These are phyloP conservation scores for Lindbergichthys nudifrons DNA, from an alignment of 2,797 vertebrate genomes.

Conservation along the genomic window DNA sequence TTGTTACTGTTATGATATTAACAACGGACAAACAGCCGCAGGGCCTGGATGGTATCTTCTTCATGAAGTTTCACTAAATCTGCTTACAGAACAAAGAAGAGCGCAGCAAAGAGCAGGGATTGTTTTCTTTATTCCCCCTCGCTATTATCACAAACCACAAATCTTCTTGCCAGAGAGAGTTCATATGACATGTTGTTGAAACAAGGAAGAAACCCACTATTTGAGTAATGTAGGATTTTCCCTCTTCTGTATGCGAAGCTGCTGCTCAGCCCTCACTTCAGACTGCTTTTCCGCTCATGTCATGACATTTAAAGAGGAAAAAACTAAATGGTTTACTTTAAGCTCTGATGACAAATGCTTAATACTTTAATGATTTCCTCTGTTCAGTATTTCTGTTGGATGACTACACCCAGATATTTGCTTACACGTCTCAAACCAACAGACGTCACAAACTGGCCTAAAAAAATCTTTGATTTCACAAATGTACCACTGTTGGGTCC, in stretches of 20 bases:
- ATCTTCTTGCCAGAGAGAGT: slow-evolving; percentile 38
- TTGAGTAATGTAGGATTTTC: slow-evolving; percentile 75
- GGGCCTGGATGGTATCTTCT: slow-evolving; percentile 21
- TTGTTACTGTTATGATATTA: slow-evolving; percentile 8
- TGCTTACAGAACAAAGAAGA: slow-evolving; percentile 54
- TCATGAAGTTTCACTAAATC: slow-evolving; percentile 39
- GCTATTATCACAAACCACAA: slow-evolving; percentile 63
- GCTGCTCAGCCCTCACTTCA: slow-evolving; percentile 27
- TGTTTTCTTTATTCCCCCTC: slow-evolving; percentile 30
- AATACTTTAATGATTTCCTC: slow-evolving; percentile 68
- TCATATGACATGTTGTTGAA: slow-evolving; percentile 60
- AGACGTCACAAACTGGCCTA: slow-evolving; percentile 82
- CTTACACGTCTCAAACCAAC: slow-evolving; percentile 85
- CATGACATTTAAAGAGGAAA: slow-evolving; percentile 65
- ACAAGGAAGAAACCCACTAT: slow-evolving; percentile 67
- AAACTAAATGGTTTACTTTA: slow-evolving; percentile 41
- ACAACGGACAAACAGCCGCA: slow-evolving; percentile 10
- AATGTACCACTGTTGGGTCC: slow-evolving; percentile 58
- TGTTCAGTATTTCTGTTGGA: slow-evolving; percentile 66
- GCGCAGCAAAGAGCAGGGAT: slow-evolving; percentile 13
- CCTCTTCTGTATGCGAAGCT: slow-evolving; percentile 56
- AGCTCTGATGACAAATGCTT: slow-evolving; percentile 45
- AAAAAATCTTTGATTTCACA: slow-evolving; percentile 78
- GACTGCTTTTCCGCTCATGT: slow-evolving; percentile 61
- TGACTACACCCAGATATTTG: slow-evolving; percentile 81